These are phyloP conservation scores for Hyposmocoma kahamanoa DNA, from an alignment of 1,140 invertebrate species.

Conservation along the genomic window DNA sequence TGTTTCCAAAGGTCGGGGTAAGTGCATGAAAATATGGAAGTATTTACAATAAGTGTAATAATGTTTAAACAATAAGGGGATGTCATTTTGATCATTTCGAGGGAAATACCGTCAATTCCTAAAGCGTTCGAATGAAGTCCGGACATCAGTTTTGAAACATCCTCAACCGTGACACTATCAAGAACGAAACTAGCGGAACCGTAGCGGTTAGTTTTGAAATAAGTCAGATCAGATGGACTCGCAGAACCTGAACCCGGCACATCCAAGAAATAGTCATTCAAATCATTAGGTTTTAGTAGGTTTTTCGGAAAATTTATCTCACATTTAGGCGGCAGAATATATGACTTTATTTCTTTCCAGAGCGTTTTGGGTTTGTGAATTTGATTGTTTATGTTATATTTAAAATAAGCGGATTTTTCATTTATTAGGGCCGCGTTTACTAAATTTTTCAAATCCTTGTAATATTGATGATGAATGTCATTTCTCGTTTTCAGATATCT, in stretches of 20 bases:
- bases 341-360: not conserved
- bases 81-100: not conserved
- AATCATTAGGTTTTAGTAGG: not conserved
- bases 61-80: not conserved
- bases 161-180: not conserved
- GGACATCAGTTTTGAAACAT: not conserved
- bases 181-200: not conserved
- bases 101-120: not conserved
- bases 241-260: not conserved
- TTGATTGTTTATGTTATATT: not conserved
- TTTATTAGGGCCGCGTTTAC: not conserved
- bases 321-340: not conserved
- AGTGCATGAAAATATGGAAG: not conserved
- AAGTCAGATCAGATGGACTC: not conserved
- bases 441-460: slow-evolving; percentile 2
- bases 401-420: slow-evolving; percentile 2
- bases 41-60: not conserved
- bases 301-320: not conserved
- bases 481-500: not conserved
- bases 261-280: not conserved
- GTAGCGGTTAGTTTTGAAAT: not conserved
- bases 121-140: not conserved
- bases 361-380: not conserved
- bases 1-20: slow-evolving; percentile 1
- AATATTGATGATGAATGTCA: not conserved